Conservation (phyloP, 2,888 invertebrate species). For the Serrognathus titanus region DNA sequence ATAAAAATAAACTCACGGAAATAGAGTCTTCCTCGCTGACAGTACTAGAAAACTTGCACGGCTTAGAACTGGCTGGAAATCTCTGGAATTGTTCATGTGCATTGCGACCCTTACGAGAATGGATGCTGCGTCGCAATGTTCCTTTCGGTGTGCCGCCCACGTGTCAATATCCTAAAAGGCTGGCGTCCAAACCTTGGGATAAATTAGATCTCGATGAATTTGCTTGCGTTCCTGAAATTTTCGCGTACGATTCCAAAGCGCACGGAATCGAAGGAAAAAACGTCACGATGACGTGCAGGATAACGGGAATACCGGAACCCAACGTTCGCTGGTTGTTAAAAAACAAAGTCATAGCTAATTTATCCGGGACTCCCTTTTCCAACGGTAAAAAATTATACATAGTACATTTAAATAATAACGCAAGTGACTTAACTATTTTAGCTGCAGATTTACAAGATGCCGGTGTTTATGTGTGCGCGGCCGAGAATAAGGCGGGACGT, state of each 20-base stretch:
- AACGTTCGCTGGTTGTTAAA: conserved; percentile 70
- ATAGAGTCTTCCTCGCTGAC: conserved; percentile 66
- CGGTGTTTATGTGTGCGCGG: conserved; percentile 72
- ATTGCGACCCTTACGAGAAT: conserved; percentile 68
- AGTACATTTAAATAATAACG: conserved; percentile 63
- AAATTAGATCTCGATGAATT: conserved; percentile 74
- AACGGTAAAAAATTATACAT: conserved; percentile 62
- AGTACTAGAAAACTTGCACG: conserved; percentile 66
- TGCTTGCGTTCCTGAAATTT: conserved; percentile 72
- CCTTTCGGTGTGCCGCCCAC: conserved; percentile 69
- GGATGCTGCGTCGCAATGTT: conserved; percentile 76
- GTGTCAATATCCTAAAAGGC: conserved; percentile 63
- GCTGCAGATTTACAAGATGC: conserved; percentile 72
- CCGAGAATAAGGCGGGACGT: conserved; percentile 77
- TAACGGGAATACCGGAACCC: conserved; percentile 69
- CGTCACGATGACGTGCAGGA: conserved; percentile 68
- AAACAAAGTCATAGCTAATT: conserved; percentile 67
- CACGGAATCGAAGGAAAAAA: conserved; percentile 69
- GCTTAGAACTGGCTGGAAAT: conserved; percentile 72
- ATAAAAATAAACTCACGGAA: conserved; percentile 68
- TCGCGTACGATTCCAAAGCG: conserved; percentile 57
- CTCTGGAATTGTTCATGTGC: conserved; percentile 82
- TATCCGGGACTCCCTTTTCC: conserved; percentile 49
- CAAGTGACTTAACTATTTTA: conserved; percentile 70
- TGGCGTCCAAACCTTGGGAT: conserved; percentile 69